Evolutionary conservation across 2,888 invertebrate species (phyloP), one percentile per base, ranked within the genome.

Genomic region (Sphaerophoria rueppellii): DNA sequence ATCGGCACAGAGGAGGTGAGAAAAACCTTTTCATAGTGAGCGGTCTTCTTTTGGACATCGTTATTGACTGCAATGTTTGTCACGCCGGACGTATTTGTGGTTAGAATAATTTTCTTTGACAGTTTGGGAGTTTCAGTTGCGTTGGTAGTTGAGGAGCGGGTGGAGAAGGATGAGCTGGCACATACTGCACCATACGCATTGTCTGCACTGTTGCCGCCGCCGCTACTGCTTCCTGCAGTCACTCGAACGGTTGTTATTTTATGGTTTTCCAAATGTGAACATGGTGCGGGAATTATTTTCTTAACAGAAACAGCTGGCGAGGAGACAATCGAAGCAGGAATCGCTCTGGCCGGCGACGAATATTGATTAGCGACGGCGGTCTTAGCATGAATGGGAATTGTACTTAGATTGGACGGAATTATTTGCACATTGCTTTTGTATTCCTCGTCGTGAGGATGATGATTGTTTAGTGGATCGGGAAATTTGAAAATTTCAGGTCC

Each of bases 381-480:
- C 50, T 65, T 50, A 63, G 87, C 83, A 88, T 90, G 87, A 75
- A 91, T 89, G 83, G 91, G 91, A 82, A 91, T 91, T 79, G 91
- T 90, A 88, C 89, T 90, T 80, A 88, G 89, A 89, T 89, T 91
- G 92, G 91, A 91, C 91, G 91, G 91, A 90, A 91, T 91, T 54
- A 91, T 92, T 91, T 91, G 92, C 89, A 91, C 92, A 87, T 91
- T 91, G 87, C 91, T 91, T 88, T 91, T 91, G 82, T 90, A 91
- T 86, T 89, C 88, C 77, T 89, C 90, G 71, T 89, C 88, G 73
- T 88, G 24, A 24, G 1, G 24, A 24, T 24, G 24, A 24, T 24
- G 88, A 72, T 86, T 87, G 73, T 65, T 74, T 72, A 70, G 61
- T 5, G 73, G 87, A 58, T 91, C 91, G 32, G 91, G 91, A 88